Percentiles rank a stretch among this genome's conserved stretches.
phyloP scores from a whole-genome alignment of 2,888 invertebrate species.

The Hipparchia sbordonii region DNA sequence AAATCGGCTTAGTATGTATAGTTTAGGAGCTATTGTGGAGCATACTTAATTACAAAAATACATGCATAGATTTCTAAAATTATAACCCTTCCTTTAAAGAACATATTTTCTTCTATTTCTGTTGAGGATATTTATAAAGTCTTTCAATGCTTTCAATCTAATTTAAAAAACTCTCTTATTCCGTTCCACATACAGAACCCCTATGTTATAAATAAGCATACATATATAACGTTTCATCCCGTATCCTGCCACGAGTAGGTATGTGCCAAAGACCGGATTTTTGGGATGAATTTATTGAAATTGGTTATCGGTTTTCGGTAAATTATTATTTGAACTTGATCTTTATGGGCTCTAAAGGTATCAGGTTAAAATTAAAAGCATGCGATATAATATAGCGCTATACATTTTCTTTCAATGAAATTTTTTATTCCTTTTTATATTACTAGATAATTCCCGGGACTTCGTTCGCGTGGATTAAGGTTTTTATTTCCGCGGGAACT shows the following conservation, averaged over 20 bases:
- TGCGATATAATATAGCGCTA: conserved; percentile 22
- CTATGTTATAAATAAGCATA: conserved; percentile 9
- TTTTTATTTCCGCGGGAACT: too few relatives aligned
- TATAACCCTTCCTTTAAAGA: too few relatives aligned
- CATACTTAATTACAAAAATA: too few relatives aligned
- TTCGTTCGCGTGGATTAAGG: too few relatives aligned
- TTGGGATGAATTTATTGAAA: conserved; percentile 41
- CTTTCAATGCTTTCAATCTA: neutral
- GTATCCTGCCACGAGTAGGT: conserved; percentile 6
- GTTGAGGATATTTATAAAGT: too few relatives aligned
- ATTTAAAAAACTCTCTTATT: neutral
- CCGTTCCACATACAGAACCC: neutral
- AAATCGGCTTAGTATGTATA: too few relatives aligned
- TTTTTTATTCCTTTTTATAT: neutral
- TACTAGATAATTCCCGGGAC: neutral
- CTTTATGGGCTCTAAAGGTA: conserved; percentile 31
- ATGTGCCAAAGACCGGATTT: conserved; percentile 38
- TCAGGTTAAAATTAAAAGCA: conserved; percentile 22
- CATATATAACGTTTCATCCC: conserved; percentile 22
- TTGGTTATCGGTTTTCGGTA: conserved; percentile 37
- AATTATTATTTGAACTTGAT: conserved; percentile 37
- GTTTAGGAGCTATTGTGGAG: too few relatives aligned
- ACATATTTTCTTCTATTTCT: too few relatives aligned
- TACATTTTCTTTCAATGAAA: neutral
- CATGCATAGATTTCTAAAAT: too few relatives aligned